These are phyloP conservation scores for Macrostomum cliftonense DNA, from an alignment of 2,888 invertebrate genomes.

Conservation along the genomic window DNA sequence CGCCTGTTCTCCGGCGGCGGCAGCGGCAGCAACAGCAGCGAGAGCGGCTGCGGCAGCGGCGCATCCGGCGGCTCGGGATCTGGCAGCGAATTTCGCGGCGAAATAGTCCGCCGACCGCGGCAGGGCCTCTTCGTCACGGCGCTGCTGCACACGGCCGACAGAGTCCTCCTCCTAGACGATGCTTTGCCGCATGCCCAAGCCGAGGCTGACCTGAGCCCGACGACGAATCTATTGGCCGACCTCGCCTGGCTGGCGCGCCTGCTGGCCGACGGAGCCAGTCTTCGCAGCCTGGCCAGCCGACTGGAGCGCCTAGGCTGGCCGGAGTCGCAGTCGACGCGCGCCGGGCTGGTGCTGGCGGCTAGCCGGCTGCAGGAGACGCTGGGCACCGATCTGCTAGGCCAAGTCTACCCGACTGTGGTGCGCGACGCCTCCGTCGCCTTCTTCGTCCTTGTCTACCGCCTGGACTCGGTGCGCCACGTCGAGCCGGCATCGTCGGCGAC, in stretches of 20 bases:
- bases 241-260: conserved; percentile 2
- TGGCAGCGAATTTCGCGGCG: no score
- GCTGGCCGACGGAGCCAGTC: conserved; percentile 2
- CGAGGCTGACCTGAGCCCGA: neutral
- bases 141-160: neutral
- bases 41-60: no score
- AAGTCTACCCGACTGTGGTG: conserved; percentile 73
- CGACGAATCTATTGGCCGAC: neutral
- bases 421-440: conserved; percentile 62
- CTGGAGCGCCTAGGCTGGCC: no score
- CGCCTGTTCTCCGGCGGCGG: no score
- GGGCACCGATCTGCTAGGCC: conserved; percentile 78
- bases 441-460: conserved; percentile 58
- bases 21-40: no score
- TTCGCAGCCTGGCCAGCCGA: neutral
- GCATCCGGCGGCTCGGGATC: no score
- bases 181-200: conserved; percentile 1
- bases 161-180: conserved; percentile 1
- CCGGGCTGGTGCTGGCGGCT: neutral
- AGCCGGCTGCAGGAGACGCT: conserved; percentile 51
- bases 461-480: conserved; percentile 55
- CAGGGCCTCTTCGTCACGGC: no score
- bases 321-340: no score
- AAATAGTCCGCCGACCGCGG: no score
- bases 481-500: conserved; percentile 65